Evolutionary conservation across 1,140 invertebrate species (phyloP).

Genomic region (Drosophila orosa): DNA sequence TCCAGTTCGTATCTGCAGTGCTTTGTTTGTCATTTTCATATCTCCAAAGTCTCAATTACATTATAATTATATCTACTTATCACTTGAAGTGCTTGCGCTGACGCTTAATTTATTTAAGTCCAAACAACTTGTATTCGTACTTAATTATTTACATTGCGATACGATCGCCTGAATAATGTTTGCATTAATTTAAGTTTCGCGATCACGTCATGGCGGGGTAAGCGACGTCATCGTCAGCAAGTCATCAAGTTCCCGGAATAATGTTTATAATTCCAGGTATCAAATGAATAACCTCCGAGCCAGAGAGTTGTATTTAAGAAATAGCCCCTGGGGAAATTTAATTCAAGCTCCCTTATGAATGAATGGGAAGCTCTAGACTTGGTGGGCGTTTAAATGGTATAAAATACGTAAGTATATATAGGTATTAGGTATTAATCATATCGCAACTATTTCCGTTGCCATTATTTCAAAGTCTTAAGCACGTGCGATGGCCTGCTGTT

Average conservation of each 20-base stretch:
- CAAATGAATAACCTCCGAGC: conserved; percentile 24
- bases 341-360: conserved; percentile 4
- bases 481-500: conserved; percentile 11
- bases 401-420: conserved; percentile 10
- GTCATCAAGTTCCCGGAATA: conserved; percentile 33
- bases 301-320: conserved; percentile 1
- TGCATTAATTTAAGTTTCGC: conserved; percentile 41
- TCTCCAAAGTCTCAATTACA: conserved; percentile 34
- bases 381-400: conserved; percentile 3
- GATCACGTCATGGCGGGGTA: conserved; percentile 34
- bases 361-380: conserved; percentile 1
- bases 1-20: neutral
- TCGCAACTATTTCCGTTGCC: conserved; percentile 32
- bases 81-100: conserved; percentile 26
- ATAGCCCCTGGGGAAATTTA: conserved; percentile 2
- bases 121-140: conserved; percentile 23
- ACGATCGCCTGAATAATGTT: conserved; percentile 46
- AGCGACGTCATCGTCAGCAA: conserved; percentile 35
- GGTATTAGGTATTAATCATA: conserved; percentile 34
- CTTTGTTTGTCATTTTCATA: conserved; percentile 17
- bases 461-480: conserved; percentile 12
- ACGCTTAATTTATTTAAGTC: conserved; percentile 44
- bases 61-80: conserved; percentile 32
- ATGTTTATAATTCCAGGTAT: conserved; percentile 22
- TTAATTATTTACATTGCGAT: conserved; percentile 37